Conservation (phyloP, 2,888 invertebrate genomes). For the Phrixothrix hirtus region DNA sequence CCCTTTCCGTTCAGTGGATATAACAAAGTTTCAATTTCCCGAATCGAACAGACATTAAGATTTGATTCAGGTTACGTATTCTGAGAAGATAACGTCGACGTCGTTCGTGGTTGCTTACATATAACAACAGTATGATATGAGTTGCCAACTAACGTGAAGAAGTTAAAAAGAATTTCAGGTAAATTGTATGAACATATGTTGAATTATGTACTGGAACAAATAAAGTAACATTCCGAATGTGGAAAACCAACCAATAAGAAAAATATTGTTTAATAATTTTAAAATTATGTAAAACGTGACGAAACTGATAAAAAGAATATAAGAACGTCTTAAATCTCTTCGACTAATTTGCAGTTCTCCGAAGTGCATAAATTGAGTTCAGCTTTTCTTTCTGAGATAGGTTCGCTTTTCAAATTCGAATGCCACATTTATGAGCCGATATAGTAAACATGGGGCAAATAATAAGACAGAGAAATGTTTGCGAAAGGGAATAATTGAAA, state of each 20-base stretch:
- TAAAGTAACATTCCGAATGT: no score
- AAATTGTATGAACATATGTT: no score
- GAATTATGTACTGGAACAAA: no score
- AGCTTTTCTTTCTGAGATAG: slow-evolving; percentile 18
- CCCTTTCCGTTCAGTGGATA: slow-evolving; percentile 45
- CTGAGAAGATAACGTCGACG: slow-evolving; percentile 43
- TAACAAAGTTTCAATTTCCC: slow-evolving; percentile 54
- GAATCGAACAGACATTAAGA: slow-evolving; percentile 51
- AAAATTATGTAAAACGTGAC: no score
- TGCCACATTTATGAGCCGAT: slow-evolving; percentile 21
- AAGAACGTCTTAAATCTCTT: slow-evolving; percentile 6
- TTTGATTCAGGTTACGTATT: slow-evolving; percentile 48
- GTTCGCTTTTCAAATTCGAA: slow-evolving; percentile 23
- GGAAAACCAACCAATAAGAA: no score
- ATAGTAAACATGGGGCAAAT: slow-evolving; percentile 19
- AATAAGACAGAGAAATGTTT: slow-evolving; percentile 29
- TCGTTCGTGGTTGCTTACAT: slow-evolving; percentile 34
- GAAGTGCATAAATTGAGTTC: slow-evolving; percentile 25
- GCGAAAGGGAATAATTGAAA: slow-evolving; percentile 32
- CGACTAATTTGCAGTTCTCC: slow-evolving; percentile 20
- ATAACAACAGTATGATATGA: no score
- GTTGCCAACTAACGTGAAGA: no score
- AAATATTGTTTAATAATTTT: no score
- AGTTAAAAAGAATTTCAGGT: no score
- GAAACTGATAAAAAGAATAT: no score